Base-by-base conservation (phyloP, 2,888 invertebrate genomes). In the Drosophila austrosaltans region DNA sequence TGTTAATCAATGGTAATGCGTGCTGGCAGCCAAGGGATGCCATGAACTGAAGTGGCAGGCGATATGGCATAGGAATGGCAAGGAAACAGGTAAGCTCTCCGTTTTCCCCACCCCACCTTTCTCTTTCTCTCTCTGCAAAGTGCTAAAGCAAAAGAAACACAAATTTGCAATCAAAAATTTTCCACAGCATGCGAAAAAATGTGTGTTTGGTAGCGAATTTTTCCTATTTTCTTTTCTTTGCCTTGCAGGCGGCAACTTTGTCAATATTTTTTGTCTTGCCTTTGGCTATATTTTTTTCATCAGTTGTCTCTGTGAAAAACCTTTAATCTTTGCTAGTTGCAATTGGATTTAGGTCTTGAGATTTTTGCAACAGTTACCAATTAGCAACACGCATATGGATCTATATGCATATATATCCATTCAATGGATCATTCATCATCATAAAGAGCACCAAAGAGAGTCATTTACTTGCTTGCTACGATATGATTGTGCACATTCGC, bases 1-100 rank as follows among this genome's bases (percentile, higher is more conserved):
- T 77, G 86, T 85, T 84, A 84, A 84, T 84, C 89, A 84, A 89
- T 87, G 86, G 86, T 82, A 84, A 89, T 84, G 88, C 82, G 80
- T 79, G 75, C 79, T 78, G 89, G 82, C 85, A 82, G 73, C 53
- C 62, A 64, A 36, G 63, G 66, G 56, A 60, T 36, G 10, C 8
- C 36, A 36, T 36, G 36, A 36, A 36, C 8, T 36, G 36, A 28
- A n/a, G 63, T 10, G 53, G 10, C 36, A 30, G 57, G 12, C 10
- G 44, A 36, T 22, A 42, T 16, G 16, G 36, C 32, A 40, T 12
- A 25, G 40, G 12, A 42, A 44, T 30, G 30, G 20, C 28, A 39
- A 39, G 36, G n/a, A 22, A 40, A 66, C 64, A 87, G 85, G 82
- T 81, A 72, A 81, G 72, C 66, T 60, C 22, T 16, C 7, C 7